Base-by-base conservation (phyloP, 2,888 invertebrate genomes). In the Leptogaster cylindrica region DNA sequence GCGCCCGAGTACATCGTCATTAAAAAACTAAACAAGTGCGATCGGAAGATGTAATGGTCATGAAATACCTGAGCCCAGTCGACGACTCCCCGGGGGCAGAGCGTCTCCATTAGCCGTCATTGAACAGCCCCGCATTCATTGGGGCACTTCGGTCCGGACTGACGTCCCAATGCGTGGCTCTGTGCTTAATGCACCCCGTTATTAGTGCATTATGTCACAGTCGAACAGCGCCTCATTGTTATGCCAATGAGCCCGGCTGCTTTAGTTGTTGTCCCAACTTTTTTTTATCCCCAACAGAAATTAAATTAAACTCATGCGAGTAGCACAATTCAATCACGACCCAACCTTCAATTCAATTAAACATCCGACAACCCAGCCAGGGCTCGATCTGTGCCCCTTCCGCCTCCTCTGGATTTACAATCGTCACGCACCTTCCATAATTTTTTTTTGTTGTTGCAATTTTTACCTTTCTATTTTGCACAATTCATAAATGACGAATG, bases 271-370 rank as follows among this genome's bases (percentile, higher is more conserved):
- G 36, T 12, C 18, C 36, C 6, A 8, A 12, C 36, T n/a, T 8
- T 14, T 52, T 25, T 51, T 52, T 16, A 16, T 41, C 5, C 18
- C 18, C 3, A 41, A 16, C 25, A 36, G 14, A 23, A 55, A 55
- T 55, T 55, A 36, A 55, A 55, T 55, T 55, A 55, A 55, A 55
- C 36, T 55, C 55, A 36, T 55, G 55, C 55, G 55, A 55, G 55
- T 23, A 55, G 55, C 36, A 55, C 55, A 31, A 55, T 55, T 55
- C 55, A 55, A 55, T 55, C 55, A 36, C 36, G 36, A 55, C 33
- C 55, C 55, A 55, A 39, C 55, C 55, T 55, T 39, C 55, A 55
- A 55, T 55, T 55, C 55, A 55, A 55, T 55, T 52, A 52, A 52
- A 20, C 27, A 28, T 33, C 31, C 52, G 52, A 52, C 52, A 12